Evolutionary conservation across 2,888 invertebrate species (phyloP).

Genomic region (Thumatha senex): DNA sequence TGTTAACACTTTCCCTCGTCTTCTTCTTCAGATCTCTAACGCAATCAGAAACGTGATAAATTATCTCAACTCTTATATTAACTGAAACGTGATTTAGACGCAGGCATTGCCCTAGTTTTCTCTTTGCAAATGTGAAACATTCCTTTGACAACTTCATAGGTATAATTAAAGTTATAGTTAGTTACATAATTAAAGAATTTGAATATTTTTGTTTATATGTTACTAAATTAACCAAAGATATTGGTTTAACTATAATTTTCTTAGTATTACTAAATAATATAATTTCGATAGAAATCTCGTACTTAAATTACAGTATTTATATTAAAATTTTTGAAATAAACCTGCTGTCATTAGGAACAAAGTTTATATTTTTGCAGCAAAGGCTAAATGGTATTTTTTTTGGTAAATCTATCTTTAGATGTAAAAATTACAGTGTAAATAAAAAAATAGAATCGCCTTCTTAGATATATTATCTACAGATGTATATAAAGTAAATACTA

Average conservation of each 20-base stretch:
- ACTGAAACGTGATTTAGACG: conserved; percentile 58
- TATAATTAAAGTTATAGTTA: conserved; percentile 19
- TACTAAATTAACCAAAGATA: conserved; percentile 11
- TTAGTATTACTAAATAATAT: too few relatives aligned
- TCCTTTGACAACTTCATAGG: conserved; percentile 13
- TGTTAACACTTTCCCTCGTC: conserved; percentile 71
- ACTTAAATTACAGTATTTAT: too few relatives aligned
- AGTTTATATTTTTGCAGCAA: conserved; percentile 46
- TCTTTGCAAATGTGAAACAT: conserved; percentile 29
- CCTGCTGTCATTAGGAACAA: conserved; percentile 36
- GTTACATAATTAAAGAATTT: conserved; percentile 22
- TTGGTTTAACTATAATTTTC: conserved; percentile 9
- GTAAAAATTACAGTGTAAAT: conserved; percentile 50
- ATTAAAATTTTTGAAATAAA: conserved; percentile 20
- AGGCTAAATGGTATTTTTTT: conserved; percentile 29
- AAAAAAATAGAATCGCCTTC: conserved; percentile 74
- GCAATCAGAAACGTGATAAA: conserved; percentile 78
- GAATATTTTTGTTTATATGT: conserved; percentile 15
- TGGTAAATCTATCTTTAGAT: conserved; percentile 37
- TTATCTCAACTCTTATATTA: conserved; percentile 66
- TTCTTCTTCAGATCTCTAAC: conserved; percentile 60
- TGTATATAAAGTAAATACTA: conserved; percentile 56
- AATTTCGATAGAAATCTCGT: conserved; percentile 55
- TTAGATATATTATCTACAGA: conserved; percentile 61
- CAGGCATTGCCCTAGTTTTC: conserved; percentile 38